Evolutionary conservation across 2,113 vertebrate genomes (phyloP).

Genomic region (Xyrauchen texanus): DNA sequence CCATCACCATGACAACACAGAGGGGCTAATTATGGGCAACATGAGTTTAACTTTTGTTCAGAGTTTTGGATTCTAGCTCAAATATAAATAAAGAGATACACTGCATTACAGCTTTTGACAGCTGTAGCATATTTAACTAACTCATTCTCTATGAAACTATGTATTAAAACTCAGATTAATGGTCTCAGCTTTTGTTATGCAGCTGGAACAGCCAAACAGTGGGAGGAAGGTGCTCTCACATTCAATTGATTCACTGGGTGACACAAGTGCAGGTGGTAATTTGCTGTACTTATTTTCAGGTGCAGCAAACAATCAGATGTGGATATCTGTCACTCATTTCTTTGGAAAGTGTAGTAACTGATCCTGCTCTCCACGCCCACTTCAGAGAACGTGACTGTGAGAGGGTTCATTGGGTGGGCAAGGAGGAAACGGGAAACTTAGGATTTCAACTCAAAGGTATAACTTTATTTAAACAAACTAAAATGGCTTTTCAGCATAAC

Average conservation of each 20-base stretch:
- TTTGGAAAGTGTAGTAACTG: conserved; percentile 8
- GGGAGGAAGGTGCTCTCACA: conserved; percentile 24
- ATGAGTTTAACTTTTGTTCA: conserved; percentile 30
- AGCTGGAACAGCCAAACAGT: conserved; percentile 21
- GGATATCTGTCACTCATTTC: conserved; percentile 34
- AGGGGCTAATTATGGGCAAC: conserved; percentile 45
- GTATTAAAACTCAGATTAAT: conserved; percentile 26
- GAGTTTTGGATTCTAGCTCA: conserved; percentile 15
- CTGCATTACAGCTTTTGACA: not conserved
- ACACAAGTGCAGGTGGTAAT: conserved; percentile 32
- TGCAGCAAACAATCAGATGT: conserved; percentile 15
- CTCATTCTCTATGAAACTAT: conserved; percentile 23
- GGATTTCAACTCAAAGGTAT: too few species aligned
- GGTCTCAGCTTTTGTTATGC: conserved; percentile 1
- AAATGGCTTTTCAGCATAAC: too few species aligned
- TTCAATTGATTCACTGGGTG: conserved; percentile 1
- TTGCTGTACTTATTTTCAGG: conserved; percentile 31
- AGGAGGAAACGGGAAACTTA: too few species aligned
- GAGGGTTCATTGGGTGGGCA: too few species aligned
- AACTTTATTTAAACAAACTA: too few species aligned
- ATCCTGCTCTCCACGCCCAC: conserved; percentile 30
- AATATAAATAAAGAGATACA: conserved; percentile 20
- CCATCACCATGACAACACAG: conserved; percentile 50
- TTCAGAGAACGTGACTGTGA: conserved; percentile 7
- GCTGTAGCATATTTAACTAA: not conserved